Percentiles rank a stretch among this genome's conserved stretches.
phyloP scores from a whole-genome alignment of 1,140 invertebrate species.

The Colletes gigas region DNA sequence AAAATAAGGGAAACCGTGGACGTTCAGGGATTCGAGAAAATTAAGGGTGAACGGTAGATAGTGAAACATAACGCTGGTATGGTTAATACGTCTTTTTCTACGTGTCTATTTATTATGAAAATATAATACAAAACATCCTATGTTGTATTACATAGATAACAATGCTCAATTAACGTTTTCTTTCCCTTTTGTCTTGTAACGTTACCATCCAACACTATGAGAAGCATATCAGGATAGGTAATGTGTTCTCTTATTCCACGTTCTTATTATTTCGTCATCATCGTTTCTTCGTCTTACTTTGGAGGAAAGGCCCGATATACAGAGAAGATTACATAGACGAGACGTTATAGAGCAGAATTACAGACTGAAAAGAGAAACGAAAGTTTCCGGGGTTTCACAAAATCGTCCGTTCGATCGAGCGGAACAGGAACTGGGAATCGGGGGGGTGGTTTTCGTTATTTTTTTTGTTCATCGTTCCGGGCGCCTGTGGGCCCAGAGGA shows the following conservation, averaged over 20 bases:
- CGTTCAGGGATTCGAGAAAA: too few species aligned
- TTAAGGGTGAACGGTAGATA: not conserved
- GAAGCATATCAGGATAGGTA: constrained; percentile 76
- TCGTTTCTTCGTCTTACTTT: constrained; percentile 52
- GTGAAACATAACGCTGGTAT: constrained; percentile 65
- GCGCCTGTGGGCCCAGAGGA: not conserved
- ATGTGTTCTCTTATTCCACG: constrained; percentile 65
- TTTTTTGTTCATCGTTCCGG: not conserved
- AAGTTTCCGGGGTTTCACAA: constrained; percentile 39
- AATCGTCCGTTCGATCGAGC: constrained; percentile 51
- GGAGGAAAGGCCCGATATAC: constrained; percentile 75
- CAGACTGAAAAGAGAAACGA: constrained; percentile 61
- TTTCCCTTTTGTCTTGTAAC: constrained; percentile 74
- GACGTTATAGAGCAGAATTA: constrained; percentile 69
- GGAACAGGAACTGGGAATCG: constrained; percentile 37
- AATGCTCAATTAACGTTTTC: constrained; percentile 80
- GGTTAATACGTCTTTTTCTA: constrained; percentile 81
- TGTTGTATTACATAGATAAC: constrained; percentile 84
- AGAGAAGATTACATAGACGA: constrained; percentile 70
- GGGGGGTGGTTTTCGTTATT: not conserved
- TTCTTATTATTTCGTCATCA: constrained; percentile 41
- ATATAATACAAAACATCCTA: constrained; percentile 87
- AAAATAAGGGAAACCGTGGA: too few species aligned
- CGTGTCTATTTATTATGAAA: constrained; percentile 86
- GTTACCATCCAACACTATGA: constrained; percentile 78